Evolutionary conservation across 2,113 vertebrate genomes (phyloP), one percentile per base, ranked within the genome.

Genomic region (Rostratula benghalensis): DNA sequence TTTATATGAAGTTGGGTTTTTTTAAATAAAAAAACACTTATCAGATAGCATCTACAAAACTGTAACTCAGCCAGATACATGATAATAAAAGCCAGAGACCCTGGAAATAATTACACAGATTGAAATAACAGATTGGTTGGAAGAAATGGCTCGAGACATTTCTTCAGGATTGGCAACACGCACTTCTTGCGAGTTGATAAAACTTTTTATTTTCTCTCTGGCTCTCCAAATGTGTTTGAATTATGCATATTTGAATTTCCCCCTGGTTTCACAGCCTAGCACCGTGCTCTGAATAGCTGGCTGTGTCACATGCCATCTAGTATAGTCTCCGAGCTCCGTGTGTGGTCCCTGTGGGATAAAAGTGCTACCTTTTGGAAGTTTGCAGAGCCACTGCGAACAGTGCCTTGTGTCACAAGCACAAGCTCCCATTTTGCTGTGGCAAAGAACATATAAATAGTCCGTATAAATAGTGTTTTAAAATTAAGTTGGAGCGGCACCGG

Each of bases 51-150:
- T 85, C 81, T 93, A 74, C 65, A 80, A 68, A 94, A 73, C 80
- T 94, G 78, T 91, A 96, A 77, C 19, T 4, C 74, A 70, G 93
- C 87, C 91, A 96, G 81, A 89, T 86, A 80, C 59, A 80, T 85
- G 74, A 60, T 87, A 95, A 93, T 97, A 94, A 95, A 94, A 96
- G 70, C 95, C 96, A 96, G 96, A 93, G 89, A 96, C 94, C 96
- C 94, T 96, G 95, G 94, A 95, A 96, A 95, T 95, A 94, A 95
- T 97, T 95, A 95, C 94, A 76, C 89, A 95, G 96, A 95, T 95
- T 95, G 93, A 96, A 96, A 92, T 94, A 96, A 96, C 96, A 96
- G 91, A 95, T 93, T 89, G 89, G 77, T 92, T 97, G 94, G 94
- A 94, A 97, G 87, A 89, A 91, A 59, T 87, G 94, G 95, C 87